phyloP scores from a whole-genome alignment of 92 coral and sea anemone species.

The Paramuricea clavata region DNA sequence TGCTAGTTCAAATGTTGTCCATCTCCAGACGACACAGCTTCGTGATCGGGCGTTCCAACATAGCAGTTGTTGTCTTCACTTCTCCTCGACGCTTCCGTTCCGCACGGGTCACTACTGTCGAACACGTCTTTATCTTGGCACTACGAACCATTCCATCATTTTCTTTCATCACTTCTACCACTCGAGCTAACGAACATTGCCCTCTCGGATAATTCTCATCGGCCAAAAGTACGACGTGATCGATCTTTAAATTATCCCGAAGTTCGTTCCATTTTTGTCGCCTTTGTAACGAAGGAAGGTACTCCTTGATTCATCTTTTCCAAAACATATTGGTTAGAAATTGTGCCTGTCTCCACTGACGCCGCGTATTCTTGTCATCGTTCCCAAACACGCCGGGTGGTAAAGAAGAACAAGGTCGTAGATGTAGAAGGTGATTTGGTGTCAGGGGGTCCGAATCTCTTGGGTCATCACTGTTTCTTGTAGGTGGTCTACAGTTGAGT shows the following conservation, averaged over 20 bases:
- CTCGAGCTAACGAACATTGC: slow-evolving; percentile 17
- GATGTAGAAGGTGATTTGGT: no score
- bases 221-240: not conserved
- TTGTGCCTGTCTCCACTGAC: not conserved
- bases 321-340: not conserved
- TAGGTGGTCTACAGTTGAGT: not conserved
- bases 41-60: slow-evolving; percentile 6
- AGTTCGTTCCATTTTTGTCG: slow-evolving; percentile 14
- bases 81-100: slow-evolving; percentile 8
- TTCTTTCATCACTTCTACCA: not conserved
- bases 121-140: not conserved
- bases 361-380: not conserved
- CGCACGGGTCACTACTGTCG: not conserved
- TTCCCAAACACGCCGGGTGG: not conserved
- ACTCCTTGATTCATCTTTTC: not conserved
- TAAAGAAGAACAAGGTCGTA: no score
- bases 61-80: not conserved
- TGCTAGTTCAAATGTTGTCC: not conserved
- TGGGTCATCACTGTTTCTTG: not conserved
- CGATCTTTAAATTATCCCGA: no score
- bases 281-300: not conserved
- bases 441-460: not conserved
- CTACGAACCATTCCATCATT: slow-evolving; percentile 3
- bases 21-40: not conserved
- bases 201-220: slow-evolving; percentile 17